Base-by-base conservation (phyloP, 1,140 invertebrate genomes). In the Eciton burchellii region DNA sequence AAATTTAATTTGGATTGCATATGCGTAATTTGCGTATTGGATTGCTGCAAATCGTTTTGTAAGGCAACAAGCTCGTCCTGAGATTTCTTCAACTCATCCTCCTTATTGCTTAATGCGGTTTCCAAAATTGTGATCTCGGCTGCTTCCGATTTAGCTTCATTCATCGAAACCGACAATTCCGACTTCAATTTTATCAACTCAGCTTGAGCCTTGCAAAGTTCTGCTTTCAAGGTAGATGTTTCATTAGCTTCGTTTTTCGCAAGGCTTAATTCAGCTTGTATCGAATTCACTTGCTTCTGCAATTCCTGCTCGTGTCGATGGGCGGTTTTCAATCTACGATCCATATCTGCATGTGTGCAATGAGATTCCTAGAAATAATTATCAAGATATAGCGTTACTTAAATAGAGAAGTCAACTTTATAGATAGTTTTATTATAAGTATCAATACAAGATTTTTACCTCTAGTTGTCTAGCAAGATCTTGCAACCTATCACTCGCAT, bases 381-480 rank as follows among this genome's bases (percentile, higher is more conserved):
- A n/a, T n/a, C n/a, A n/a, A n/a, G n/a, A n/a, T n/a, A n/a, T n/a
- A n/a, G n/a, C n/a, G n/a, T n/a, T n/a, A n/a, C n/a, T n/a, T n/a
- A n/a, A n/a, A n/a, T n/a, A n/a, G n/a, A n/a, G n/a, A n/a, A n/a
- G n/a, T n/a, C n/a, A n/a, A n/a, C n/a, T n/a, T n/a, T n/a, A n/a
- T n/a, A n/a, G n/a, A n/a, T n/a, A n/a, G n/a, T n/a, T n/a, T n/a
- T n/a, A n/a, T n/a, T n/a, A n/a, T n/a, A n/a, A n/a, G n/a, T n/a
- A n/a, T n/a, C n/a, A n/a, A n/a, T n/a, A n/a, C 0, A 12, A n/a
- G 6, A 65, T 49, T 81, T 83, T 84, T 79, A 95, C 95, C 93
- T 96, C 95, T 49, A 96, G 93, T 91, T 96, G 95, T 77, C 95
- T 94, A 73, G 93, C 92, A 47, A 95, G 91, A 19, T 96, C 95